These are phyloP conservation scores for Aphelinus atriplicis DNA, from an alignment of 1,140 invertebrate species.

Conservation along the genomic window DNA sequence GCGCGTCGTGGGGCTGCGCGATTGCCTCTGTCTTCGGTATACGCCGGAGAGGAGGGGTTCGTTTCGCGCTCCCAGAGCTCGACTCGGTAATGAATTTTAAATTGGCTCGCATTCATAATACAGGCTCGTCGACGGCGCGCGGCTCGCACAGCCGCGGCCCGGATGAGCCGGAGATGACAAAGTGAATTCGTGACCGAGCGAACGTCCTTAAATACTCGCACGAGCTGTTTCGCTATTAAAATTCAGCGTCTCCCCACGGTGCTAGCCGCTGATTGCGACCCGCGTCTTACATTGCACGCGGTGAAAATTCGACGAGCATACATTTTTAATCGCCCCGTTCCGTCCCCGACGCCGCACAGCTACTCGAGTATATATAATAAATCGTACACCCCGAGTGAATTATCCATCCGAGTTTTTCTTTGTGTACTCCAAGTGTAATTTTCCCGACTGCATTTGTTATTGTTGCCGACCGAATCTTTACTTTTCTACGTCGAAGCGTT, in stretches of 20 bases:
- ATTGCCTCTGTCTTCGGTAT: not conserved
- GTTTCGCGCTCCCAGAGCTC: constrained; percentile 36
- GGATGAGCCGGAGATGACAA: constrained; percentile 62
- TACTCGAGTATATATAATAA: not conserved
- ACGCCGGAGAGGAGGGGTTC: not conserved
- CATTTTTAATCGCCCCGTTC: constrained; percentile 24
- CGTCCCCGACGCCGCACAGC: not conserved
- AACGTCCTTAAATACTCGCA: constrained; percentile 49
- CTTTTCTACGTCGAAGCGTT: too few species aligned
- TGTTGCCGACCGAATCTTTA: too few species aligned
- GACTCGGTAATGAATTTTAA: constrained; percentile 65
- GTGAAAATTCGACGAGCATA: not conserved
- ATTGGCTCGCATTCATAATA: constrained; percentile 64
- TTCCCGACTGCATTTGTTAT: too few species aligned
- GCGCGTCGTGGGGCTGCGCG: too few species aligned
- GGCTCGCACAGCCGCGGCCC: not conserved
- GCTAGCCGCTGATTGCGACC: too few species aligned
- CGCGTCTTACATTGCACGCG: not conserved
- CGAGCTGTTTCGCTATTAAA: constrained; percentile 33
- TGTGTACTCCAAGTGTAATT: too few species aligned
- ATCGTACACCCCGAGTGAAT: not conserved
- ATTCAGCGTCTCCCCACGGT: constrained; percentile 1
- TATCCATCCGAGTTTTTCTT: too few species aligned
- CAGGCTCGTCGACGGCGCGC: constrained; percentile 51
- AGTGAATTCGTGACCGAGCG: constrained; percentile 54